Base-by-base conservation (phyloP, 2,888 invertebrate species). In the Habroteleia sp. region DNA sequence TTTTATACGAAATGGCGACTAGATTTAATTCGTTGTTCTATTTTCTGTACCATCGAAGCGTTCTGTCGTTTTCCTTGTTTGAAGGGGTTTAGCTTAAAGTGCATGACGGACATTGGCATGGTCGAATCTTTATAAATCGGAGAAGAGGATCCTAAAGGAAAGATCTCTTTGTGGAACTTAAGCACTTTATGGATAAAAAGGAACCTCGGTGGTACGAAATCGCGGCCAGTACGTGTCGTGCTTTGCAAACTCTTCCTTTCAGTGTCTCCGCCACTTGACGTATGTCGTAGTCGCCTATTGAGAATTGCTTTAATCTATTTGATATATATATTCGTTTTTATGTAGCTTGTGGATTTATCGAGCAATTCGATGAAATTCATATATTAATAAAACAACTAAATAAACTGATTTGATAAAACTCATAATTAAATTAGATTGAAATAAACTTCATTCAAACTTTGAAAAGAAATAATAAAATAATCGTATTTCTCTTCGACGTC, bases 81-180 rank as follows among this genome's bases (percentile, higher is more conserved):
- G 35, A 33, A 29, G n/a, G 2, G 2, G 2, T 20, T 20, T 20
- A 2, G 20, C 20, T 20, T 39, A 48, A 17, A 56, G 29, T 13
- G 27, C 7, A 20, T 29, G 50, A 52, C 50, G 31, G 54, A 58
- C 17, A 60, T 62, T 37, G 50, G 46, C 41, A 17, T 52, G 16
- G 44, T 20, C 48, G 29, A 72, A 62, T 65, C 63, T 65, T 71
- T 23, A 50, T 60, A 72, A 72, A 76, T 76, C 66, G 58, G 71
- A 50, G 16, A 60, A 54, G 58, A 71, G 66, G 6, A 54, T 71
- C 46, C 58, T 46, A 16, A 65, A 58, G 54, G 66, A 60, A 39
- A 50, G 52, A 65, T 65, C 65, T 65, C 60, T 68, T 68, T 58
- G 39, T 44, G 50, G 44, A 48, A 52, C 50, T 58, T 52, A 62